Evolutionary conservation across 2,797 vertebrate genomes (phyloP), one percentile per base, ranked within the genome.

Genomic region (Heterohyrax brucei): DNA sequence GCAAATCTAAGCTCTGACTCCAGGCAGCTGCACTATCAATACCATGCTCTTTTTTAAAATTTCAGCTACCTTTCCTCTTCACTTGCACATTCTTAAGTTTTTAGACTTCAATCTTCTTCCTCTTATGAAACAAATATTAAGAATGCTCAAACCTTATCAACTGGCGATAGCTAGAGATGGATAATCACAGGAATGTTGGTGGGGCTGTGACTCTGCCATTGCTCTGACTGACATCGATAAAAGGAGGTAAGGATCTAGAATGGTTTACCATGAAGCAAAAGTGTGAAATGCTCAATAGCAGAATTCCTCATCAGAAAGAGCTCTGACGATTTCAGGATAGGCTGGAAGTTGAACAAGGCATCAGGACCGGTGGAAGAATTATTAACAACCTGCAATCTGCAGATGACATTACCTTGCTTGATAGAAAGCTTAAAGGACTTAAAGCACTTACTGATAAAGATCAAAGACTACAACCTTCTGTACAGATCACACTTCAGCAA

Each of bases 261-360:
- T 14, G 53, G 53, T 56, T 56, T 16, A 53, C 75, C 26, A 1
- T 33, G 33, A 13, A 50, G 33, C 26, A 44, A 3, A 24, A 44
- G 22, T 7, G 61, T 16, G 4, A 62, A 44, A 89, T 44, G 39
- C 44, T 91, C 28, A 82, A 75, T 87, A 72, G 24, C 26, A 95
- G n/a, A 83, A 62, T 66, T 94, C 73, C 26, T 85, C 68, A 79
- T 33, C 46, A 56, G 84, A 91, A 92, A 80, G 48, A 83, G 22
- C 28, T 64, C 21, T 18, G 39, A 89, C 75, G 76, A 86, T 50
- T 86, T 80, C 39, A 88, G 10, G 16, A 79, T 46, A 85, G 39
- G 30, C 70, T 56, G 18, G 53, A 56, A 56, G 18, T 13, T 56
- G 53, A 56, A 56, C 18, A 16, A 12, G 13, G 53, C 53, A 56